Base-by-base conservation (phyloP, 2,888 invertebrate species). In the Busseola fusca region DNA sequence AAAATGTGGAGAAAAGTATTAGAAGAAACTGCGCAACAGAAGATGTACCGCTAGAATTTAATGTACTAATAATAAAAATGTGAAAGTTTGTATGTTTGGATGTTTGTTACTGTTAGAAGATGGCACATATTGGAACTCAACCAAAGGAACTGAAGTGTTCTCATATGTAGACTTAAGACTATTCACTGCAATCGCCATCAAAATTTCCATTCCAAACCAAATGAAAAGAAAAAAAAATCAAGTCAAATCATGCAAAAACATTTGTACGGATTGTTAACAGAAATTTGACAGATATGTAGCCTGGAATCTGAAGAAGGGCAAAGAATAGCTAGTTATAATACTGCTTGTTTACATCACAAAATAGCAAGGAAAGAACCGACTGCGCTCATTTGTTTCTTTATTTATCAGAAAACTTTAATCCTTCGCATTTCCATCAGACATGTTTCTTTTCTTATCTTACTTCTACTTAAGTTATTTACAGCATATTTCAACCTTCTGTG, bases 1-100 rank as follows among this genome's bases (percentile, higher is more conserved):
- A 80, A 68, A 79, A 64, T 56, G 18, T 18, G 10, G 1, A 21
- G n/a, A 48, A 12, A 37, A 21, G 3, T 42, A 45, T 79, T n/a
- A 18, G 2, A 37, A 37, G 25, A 48, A 50, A 16, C 1, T 37
- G 5, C 1, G 6, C 1, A 40, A 14, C 12, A 25, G 7, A 37
- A 52, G 40, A 25, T 40, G 16, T 16, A 68, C 30, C 7, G 45
- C 25, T 56, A 12, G 10, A 30, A 56, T 21, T 3, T 45, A 45
- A 7, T 18, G 6, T 45, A 45, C 14, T 25, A 25, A 14, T 25
- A 25, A 52, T 52, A 52, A 25, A 50, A 16, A 52, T 25, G 25
- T 25, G 1, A 14, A 52, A 2, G 14, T 25, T 50, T 50, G 1
- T 14, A 52, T 52, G 12, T 52, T 25, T 12, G 50, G 52, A 14